Evolutionary conservation across 1,140 invertebrate genomes (phyloP).

Genomic region (Procambarus virginalis): DNA sequence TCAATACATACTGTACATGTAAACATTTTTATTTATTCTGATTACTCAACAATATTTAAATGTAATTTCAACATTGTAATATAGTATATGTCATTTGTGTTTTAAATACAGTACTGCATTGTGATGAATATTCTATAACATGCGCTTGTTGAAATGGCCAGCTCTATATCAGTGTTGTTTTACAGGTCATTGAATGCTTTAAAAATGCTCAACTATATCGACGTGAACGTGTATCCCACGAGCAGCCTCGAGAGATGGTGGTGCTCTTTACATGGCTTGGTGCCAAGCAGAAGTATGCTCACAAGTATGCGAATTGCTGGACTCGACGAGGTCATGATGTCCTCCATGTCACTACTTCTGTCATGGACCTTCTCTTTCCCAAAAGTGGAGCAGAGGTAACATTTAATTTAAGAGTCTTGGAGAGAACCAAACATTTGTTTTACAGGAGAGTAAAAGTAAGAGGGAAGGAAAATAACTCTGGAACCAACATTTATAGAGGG

Average conservation of each 20-base stretch:
- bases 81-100: too few relatives aligned
- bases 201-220: constrained; percentile 71
- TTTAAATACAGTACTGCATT: too few relatives aligned
- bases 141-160: too few relatives aligned
- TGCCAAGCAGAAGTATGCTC: constrained; percentile 67
- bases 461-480: too few relatives aligned
- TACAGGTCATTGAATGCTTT: constrained; percentile 51
- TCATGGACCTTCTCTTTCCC: constrained; percentile 75
- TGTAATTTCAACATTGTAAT: too few relatives aligned
- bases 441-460: too few relatives aligned
- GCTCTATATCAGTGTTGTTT: not conserved
- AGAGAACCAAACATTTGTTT: too few relatives aligned
- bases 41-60: too few relatives aligned
- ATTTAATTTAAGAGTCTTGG: not conserved
- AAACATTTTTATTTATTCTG: too few relatives aligned
- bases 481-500: too few relatives aligned
- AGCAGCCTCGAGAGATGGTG: constrained; percentile 71
- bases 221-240: constrained; percentile 43
- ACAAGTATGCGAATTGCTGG: constrained; percentile 67
- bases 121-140: too few relatives aligned
- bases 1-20: too few relatives aligned
- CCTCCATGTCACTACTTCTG: constrained; percentile 75
- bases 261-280: constrained; percentile 73
- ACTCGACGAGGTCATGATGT: constrained; percentile 72
- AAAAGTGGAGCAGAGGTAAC: constrained; percentile 58